Base-by-base conservation (phyloP, 92 coral and sea anemone species). In the Plumapathes pennacea region DNA sequence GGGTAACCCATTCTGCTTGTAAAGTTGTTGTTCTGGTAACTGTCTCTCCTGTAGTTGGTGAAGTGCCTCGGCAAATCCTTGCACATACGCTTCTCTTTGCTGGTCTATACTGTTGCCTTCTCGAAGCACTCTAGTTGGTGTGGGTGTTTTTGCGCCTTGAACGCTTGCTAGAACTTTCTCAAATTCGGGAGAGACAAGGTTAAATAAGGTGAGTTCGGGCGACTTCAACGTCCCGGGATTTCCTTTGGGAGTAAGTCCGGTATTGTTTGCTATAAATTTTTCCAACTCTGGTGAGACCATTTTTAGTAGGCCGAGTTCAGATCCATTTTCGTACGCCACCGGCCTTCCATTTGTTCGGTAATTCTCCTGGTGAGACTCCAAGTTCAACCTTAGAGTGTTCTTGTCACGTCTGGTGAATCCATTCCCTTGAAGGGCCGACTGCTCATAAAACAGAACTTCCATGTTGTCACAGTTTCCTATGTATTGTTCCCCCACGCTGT, bases 211-310 rank as follows among this genome's bases (percentile, higher is more conserved):
- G 24, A 92, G 71, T 46, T 92, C 97, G 9, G 97, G 90, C 26
- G 92, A 84, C 38, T 84, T 71, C 1, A 89, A 76, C 0, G 83
- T 74, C 0, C 74, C 80, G 0, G 83, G 88, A 24, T 83, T 85
- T 2, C 89, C 85, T 38, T 69, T 76, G 3, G 88, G 90, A 2
- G 96, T 88, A 9, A 80, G 53, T 5, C 87, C 96, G 10, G 95
- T 78, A 28, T 89, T 78, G 56, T 75, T 89, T 3, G 89, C 95
- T 46, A 92, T 92, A 75, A 92, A 84, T 39, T 76, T 76, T 31
- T 92, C 97, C 53, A 92, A 55, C 26, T 92, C 97, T 1, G 97
- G 97, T 5, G 97, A 86, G 10, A 89, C 89, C 76, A 92, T 92
- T 27, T 78, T 83, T 29, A 92, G 80, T 19, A 88, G 44, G 4